Percentiles rank a stretch among this genome's conserved stretches.
These are phyloP conservation scores for Gambelia wislizenii DNA, from an alignment of 2,797 vertebrate genomes.

Conservation along the genomic window DNA sequence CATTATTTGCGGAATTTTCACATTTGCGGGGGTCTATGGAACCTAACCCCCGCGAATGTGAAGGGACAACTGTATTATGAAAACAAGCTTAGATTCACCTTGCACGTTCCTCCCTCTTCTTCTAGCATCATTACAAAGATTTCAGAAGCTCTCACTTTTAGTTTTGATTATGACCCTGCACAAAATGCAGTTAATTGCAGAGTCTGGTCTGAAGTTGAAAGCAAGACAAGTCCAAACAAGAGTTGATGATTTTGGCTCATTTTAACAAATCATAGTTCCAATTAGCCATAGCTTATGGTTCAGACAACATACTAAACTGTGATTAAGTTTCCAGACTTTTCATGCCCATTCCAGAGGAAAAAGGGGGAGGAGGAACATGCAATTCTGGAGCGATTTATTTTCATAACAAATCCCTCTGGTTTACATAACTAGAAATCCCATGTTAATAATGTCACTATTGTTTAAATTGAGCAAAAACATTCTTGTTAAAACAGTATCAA, in stretches of 20 bases:
- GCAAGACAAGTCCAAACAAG: not conserved
- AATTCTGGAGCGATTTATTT: not conserved
- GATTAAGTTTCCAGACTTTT: not conserved
- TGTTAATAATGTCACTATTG: not conserved
- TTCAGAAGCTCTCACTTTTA: not conserved
- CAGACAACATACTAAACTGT: too few species aligned
- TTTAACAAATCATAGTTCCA: not conserved
- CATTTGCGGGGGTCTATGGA: too few species aligned
- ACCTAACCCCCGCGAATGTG: too few species aligned
- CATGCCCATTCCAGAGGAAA: not conserved
- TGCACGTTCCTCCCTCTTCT: not conserved
- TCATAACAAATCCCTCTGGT: not conserved
- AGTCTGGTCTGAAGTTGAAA: too few species aligned
- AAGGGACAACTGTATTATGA: too few species aligned
- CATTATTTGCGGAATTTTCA: too few species aligned
- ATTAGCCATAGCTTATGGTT: not conserved
- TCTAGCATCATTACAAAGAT: not conserved
- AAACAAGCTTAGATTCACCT: not conserved
- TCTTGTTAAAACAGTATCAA: not conserved
- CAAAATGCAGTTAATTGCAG: not conserved
- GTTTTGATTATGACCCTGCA: not conserved
- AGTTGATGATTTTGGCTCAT: not conserved
- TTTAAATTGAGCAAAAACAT: conserved; percentile 1
- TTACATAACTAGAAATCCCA: not conserved
- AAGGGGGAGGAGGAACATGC: not conserved